These are phyloP conservation scores for Perca fluviatilis DNA, from an alignment of 2,113 vertebrate genomes.

Conservation along the genomic window DNA sequence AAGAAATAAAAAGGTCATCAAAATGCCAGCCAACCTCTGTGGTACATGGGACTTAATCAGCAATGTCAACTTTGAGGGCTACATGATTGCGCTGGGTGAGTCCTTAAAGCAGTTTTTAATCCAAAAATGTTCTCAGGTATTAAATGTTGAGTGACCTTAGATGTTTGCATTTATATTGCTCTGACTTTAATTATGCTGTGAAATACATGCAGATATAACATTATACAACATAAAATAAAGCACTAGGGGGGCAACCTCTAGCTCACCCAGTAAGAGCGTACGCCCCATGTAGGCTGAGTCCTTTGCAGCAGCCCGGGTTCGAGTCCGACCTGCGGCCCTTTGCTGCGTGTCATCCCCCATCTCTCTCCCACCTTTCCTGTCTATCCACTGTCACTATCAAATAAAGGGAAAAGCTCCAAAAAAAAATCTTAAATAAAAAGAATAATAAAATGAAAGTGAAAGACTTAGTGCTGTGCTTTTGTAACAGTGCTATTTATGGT, in stretches of 20 bases:
- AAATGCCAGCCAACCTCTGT: slow-evolving; percentile 86
- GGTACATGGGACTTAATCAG: slow-evolving; percentile 91
- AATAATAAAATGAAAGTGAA: background rate
- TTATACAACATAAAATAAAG: background rate
- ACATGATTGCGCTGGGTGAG: slow-evolving; percentile 90
- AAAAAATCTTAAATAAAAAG: no score
- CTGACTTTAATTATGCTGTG: background rate
- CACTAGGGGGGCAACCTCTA: background rate
- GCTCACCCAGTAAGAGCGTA: no score
- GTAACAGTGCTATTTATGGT: background rate
- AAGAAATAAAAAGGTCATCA: slow-evolving; percentile 6
- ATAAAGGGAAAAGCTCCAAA: no score
- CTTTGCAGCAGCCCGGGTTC: no score
- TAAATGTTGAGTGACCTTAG: background rate
- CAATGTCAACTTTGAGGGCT: slow-evolving; percentile 90
- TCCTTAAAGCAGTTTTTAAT: slow-evolving; percentile 1
- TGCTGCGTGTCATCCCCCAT: no score
- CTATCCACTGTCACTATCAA: no score
- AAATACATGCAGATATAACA: background rate
- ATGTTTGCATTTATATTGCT: background rate
- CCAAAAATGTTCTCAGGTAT: background rate
- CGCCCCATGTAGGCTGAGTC: no score
- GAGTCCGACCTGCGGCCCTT: no score
- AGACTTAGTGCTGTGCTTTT: background rate
- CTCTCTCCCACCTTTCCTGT: no score